Evolutionary conservation across 2,113 vertebrate species (phyloP).

Genomic region (Eleginops maclovinus): DNA sequence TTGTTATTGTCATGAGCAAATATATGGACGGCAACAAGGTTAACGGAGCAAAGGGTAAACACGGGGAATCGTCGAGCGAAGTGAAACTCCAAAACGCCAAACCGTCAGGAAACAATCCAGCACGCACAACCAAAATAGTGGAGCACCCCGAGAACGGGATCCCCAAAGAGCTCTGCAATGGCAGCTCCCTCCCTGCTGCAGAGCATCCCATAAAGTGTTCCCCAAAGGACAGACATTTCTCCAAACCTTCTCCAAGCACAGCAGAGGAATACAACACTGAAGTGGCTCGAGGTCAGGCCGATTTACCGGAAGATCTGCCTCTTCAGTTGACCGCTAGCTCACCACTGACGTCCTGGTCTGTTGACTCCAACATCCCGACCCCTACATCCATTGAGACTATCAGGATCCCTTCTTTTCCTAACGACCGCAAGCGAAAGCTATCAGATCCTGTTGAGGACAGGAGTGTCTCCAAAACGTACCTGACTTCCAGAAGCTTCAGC

Average conservation of each 20-base stretch:
- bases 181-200: conserved; percentile 67
- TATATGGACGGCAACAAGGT: conserved; percentile 98
- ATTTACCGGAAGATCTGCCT: conserved; percentile 85
- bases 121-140: conserved; percentile 67
- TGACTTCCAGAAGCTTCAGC: conserved; percentile 89
- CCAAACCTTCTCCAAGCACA: conserved; percentile 85
- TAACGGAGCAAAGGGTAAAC: conserved; percentile 90
- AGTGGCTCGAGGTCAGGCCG: conserved; percentile 71
- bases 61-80: conserved; percentile 78
- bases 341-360: conserved; percentile 81
- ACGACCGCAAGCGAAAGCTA: conserved; percentile 90
- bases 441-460: conserved; percentile 85
- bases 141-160: conserved; percentile 68
- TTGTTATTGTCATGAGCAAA: conserved; percentile 99
- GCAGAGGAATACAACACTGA: conserved; percentile 82
- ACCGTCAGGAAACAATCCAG: conserved; percentile 63
- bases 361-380: conserved; percentile 64
- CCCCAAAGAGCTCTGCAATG: conserved; percentile 69
- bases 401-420: conserved; percentile 81
- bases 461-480: conserved; percentile 86
- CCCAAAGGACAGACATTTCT: conserved; percentile 82
- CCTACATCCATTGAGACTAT: conserved; percentile 70
- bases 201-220: conserved; percentile 78
- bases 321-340: conserved; percentile 91
- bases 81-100: conserved; percentile 68